Percentiles rank a stretch among this genome's conserved stretches.
Evolutionary conservation across 1,140 invertebrate genomes (phyloP).

Genomic region (Drosophila burlai): DNA sequence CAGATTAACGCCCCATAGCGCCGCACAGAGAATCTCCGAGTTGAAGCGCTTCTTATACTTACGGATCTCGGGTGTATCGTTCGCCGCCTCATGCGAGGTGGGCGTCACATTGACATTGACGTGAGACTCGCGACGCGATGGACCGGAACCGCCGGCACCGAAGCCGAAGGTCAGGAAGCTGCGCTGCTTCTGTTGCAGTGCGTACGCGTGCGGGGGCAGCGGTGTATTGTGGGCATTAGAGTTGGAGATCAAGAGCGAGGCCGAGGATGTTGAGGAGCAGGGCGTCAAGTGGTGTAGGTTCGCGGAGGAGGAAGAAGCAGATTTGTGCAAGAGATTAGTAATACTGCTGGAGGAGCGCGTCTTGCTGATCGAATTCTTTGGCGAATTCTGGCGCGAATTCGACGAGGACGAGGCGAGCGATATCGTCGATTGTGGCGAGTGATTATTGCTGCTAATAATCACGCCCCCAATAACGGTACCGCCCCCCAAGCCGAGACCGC

Average conservation of each 20-base stretch:
- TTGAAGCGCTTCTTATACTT: constrained; percentile 99
- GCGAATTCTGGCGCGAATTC: constrained; percentile 85
- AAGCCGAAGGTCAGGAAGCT: constrained; percentile 99
- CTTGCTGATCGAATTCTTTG: constrained; percentile 86
- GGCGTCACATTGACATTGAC: constrained; percentile 99
- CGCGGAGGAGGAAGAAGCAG: constrained; percentile 84
- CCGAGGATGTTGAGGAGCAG: constrained; percentile 38
- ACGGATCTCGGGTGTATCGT: constrained; percentile 98
- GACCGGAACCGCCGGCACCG: constrained; percentile 90
- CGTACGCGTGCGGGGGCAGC: constrained; percentile 87
- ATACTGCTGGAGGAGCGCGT: constrained; percentile 85
- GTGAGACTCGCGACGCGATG: constrained; percentile 94
- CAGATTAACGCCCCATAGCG: constrained; percentile 99
- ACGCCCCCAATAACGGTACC: constrained; percentile 69
- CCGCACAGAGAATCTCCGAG: constrained; percentile 99
- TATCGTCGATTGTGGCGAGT: constrained; percentile 82
- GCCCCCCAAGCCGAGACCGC: constrained; percentile 69
- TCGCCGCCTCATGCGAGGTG: constrained; percentile 94
- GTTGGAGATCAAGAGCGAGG: constrained; percentile 39
- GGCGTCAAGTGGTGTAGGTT: constrained; percentile 71
- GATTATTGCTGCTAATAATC: constrained; percentile 78
- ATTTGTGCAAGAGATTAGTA: constrained; percentile 85
- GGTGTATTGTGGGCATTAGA: constrained; percentile 61
- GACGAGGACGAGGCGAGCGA: constrained; percentile 86
- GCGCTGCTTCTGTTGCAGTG: constrained; percentile 97